These are phyloP conservation scores for Sphenodon punctatus DNA, from an alignment of 2,797 vertebrate species.

Conservation along the genomic window DNA sequence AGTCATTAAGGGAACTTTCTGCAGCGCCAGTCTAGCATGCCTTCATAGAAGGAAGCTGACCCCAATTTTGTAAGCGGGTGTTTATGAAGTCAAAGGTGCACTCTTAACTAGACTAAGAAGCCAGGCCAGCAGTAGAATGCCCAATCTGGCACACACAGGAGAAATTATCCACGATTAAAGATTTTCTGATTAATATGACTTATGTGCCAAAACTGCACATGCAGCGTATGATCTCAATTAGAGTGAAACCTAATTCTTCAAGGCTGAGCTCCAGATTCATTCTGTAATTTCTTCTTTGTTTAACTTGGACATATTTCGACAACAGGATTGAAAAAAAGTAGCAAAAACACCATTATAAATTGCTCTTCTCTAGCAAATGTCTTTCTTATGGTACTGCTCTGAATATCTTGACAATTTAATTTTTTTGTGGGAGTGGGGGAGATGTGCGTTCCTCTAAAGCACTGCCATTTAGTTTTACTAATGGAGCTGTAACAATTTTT, in stretches of 20 bases:
- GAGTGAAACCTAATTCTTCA: slow-evolving; percentile 85
- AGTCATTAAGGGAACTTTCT: slow-evolving; percentile 79
- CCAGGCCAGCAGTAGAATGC: slow-evolving; percentile 72
- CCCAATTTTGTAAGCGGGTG: slow-evolving; percentile 81
- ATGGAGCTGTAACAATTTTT: slow-evolving; percentile 71
- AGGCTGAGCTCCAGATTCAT: slow-evolving; percentile 80
- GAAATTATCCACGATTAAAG: slow-evolving; percentile 86
- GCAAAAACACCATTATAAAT: slow-evolving; percentile 57
- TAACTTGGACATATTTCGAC: slow-evolving; percentile 85
- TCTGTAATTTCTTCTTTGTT: slow-evolving; percentile 83
- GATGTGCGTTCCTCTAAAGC: slow-evolving; percentile 57
- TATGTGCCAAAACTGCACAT: slow-evolving; percentile 86
- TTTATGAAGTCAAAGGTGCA: slow-evolving; percentile 87
- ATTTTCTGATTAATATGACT: slow-evolving; percentile 85
- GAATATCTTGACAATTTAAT: slow-evolving; percentile 45
- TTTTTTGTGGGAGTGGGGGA: slow-evolving; percentile 12
- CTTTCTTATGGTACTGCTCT: slow-evolving; percentile 50
- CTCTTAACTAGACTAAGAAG: slow-evolving; percentile 80
- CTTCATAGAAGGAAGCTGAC: slow-evolving; percentile 70
- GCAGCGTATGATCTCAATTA: slow-evolving; percentile 91
- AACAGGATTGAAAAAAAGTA: slow-evolving; percentile 69
- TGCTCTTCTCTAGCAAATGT: slow-evolving; percentile 71
- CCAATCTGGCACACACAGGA: slow-evolving; percentile 77
- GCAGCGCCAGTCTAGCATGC: slow-evolving; percentile 66
- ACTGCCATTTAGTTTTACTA: slow-evolving; percentile 68